These are phyloP conservation scores for Sebastes itinus DNA, from an alignment of 2,797 vertebrate genomes.

Conservation along the genomic window DNA sequence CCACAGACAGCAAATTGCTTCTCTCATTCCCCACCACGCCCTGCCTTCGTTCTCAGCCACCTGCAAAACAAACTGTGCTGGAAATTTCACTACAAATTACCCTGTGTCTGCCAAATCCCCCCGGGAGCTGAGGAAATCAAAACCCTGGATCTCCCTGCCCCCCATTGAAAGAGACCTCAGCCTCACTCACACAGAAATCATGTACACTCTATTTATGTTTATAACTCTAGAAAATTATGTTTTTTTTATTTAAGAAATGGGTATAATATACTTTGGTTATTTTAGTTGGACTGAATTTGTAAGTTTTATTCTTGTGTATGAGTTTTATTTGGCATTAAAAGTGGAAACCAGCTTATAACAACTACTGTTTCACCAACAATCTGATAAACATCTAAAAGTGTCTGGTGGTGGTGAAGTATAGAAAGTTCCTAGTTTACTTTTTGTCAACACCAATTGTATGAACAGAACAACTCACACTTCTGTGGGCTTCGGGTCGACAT, in stretches of 20 bases:
- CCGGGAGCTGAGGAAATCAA: conserved; percentile 76
- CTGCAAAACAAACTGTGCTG: conserved; percentile 85
- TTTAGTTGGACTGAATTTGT: not conserved
- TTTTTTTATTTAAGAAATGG: not conserved
- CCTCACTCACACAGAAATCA: conserved; percentile 25
- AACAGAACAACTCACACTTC: conserved; percentile 17
- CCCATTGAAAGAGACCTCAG: conserved; percentile 56
- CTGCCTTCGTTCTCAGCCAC: conserved; percentile 81
- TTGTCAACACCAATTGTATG: conserved; percentile 15
- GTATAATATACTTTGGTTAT: not conserved
- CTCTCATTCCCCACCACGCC: conserved; percentile 81
- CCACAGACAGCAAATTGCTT: conserved; percentile 84
- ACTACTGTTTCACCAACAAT: conserved; percentile 2
- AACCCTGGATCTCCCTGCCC: conserved; percentile 74
- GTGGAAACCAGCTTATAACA: not conserved
- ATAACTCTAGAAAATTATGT: not conserved
- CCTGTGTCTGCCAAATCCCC: conserved; percentile 82
- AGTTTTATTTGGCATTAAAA: not conserved
- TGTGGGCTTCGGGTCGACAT: conserved; percentile 58
- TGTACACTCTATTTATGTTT: conserved; percentile 3
- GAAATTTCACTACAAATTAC: conserved; percentile 88
- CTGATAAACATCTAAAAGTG: conserved; percentile 10
- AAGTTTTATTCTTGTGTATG: not conserved
- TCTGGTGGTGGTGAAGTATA: not conserved
- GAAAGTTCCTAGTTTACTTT: conserved; percentile 33